Base-by-base conservation (phyloP, 2,888 invertebrate genomes). In the Pheosia tremula region DNA sequence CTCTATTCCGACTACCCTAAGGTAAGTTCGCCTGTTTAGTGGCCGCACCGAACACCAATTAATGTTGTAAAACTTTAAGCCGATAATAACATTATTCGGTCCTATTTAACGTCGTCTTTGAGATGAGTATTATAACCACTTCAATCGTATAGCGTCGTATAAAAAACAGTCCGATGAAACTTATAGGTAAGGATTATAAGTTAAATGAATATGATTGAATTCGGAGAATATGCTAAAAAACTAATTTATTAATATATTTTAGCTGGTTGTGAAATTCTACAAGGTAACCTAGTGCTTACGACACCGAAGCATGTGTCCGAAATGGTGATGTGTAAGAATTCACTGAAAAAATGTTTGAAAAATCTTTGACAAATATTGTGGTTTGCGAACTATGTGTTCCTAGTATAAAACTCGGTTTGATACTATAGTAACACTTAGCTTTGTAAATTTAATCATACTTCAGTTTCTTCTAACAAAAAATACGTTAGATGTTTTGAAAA, bases 11-110 rank as follows among this genome's bases (percentile, higher is more conserved):
- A 43, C 0, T 0, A 0, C 0, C 0, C 61, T 74, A 75, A 64
- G 66, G 59, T 67, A 50, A 0, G 36, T 8, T 3, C 10, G 57
- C 0, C 0, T 8, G 38, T 57, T 58, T 57, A 7, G 5, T 5
- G 13, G 39, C 24, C 1, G 24, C 24, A 24, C 24, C 2, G 4
- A 54, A 61, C 36, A 59, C 24, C 36, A 8, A 36, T 43, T 63
- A 69, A 66, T 13, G 70, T 74, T 72, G 81, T 80, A 61, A 63
- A 60, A 63, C 64, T 63, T 59, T 87, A 88, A 88, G 81, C 85
- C 79, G 81, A 81, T 89, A 88, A 89, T 88, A 85, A 85, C 77
- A 85, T 88, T 88, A 89, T 80, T 80, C 76, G 83, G 82, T 81
- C 83, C 81, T 84, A 81, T 84, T 87, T 86, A 87, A 86, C 85